These are phyloP conservation scores for Diabrotica virgifera DNA, from an alignment of 1,140 invertebrate species.

Conservation along the genomic window DNA sequence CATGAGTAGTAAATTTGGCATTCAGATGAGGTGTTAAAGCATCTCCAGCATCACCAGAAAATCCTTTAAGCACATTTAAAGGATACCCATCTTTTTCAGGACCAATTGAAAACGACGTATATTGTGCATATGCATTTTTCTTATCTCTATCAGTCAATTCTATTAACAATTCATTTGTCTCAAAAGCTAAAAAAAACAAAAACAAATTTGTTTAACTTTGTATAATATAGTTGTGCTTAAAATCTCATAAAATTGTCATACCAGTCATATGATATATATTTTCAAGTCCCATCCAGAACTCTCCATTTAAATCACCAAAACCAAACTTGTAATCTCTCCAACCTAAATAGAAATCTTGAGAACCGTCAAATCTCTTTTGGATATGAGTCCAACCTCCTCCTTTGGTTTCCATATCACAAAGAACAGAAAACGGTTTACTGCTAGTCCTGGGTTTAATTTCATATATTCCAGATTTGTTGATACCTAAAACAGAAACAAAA, in stretches of 20 bases:
- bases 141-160: conserved; percentile 61
- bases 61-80: conserved; percentile 59
- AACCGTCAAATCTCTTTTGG: conserved; percentile 62
- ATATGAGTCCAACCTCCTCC: conserved; percentile 39
- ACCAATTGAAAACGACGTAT: conserved; percentile 63
- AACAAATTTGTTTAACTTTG: too few species aligned
- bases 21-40: conserved; percentile 69
- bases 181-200: conserved; percentile 9
- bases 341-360: conserved; percentile 63
- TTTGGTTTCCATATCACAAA: conserved; percentile 44
- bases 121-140: conserved; percentile 56
- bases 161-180: conserved; percentile 53
- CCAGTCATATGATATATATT: conserved; percentile 26
- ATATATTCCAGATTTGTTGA: conserved; percentile 45
- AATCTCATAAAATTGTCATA: too few species aligned
- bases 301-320: conserved; percentile 30
- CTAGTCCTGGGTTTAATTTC: conserved; percentile 3
- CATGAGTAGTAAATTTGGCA: conserved; percentile 69
- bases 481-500: neutral
- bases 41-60: conserved; percentile 64
- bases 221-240: too few species aligned
- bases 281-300: conserved; percentile 52
- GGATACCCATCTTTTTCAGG: conserved; percentile 62
- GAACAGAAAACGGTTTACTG: conserved; percentile 55
- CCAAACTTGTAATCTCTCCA: conserved; percentile 52